Base-by-base conservation (phyloP, 2,113 vertebrate genomes). In the Anguilla japonica region DNA sequence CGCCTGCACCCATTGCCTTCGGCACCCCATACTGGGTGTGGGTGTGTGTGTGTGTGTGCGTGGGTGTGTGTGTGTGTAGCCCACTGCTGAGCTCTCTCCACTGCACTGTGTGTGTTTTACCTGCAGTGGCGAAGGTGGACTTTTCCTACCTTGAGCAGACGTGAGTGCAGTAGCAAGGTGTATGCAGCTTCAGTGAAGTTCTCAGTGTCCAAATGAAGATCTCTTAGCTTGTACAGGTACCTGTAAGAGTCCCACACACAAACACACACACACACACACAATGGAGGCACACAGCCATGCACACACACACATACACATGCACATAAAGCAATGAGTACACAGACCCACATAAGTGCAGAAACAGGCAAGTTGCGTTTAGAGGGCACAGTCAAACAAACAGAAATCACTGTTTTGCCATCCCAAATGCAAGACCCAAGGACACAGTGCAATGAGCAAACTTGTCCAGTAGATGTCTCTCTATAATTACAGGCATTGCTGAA, bases 151-250 rank as follows among this genome's bases (percentile, higher is more conserved):
- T 99, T 99, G 88, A 99, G 96, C 88, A 99, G 96, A 89, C 97
- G 97, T 0, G 98, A 98, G 79, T 99, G 98, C 20, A 99, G 97
- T 7, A 99, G 95, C 56, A 99, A 96, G 0, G 98, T 98, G 71
- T 99, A 99, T 0, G 98, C 97, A 0, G 98, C 98, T 91, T 99
- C 98, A 0, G 98, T 99, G 95, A 97, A 99, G 92, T 99, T 99
- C 89, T 99, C 98, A 82, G 96, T 97, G 86, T 99, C 98, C 93
- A 99, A 92, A 92, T 99, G 98, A 94, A 99, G 97, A 92, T 99
- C 98, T 6, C 98, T 94, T 87, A 99, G 90, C 87, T 99, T 99
- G 92, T 99, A 99, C 60, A 99, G 96, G 89, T 99, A 99, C 89
- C 98, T 99, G 89, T 90, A n/a, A 83, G 53, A 53, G 5, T 81